These are phyloP conservation scores for Cassiopea xamachana DNA, from an alignment of 30 jellyfish, hydroid and myxozoan genomes.

Conservation along the genomic window DNA sequence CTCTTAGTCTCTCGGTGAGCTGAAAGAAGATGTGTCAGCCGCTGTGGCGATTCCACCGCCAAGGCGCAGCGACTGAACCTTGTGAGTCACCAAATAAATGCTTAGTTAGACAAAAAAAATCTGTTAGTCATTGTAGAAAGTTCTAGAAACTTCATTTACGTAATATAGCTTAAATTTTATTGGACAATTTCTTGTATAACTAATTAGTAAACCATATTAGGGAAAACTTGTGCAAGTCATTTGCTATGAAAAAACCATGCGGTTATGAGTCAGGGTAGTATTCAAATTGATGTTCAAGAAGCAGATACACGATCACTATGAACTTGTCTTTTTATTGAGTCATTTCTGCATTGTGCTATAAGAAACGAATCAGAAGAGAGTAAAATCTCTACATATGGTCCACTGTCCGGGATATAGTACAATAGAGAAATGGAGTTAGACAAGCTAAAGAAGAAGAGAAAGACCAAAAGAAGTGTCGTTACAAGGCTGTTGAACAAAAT, in stretches of 20 bases:
- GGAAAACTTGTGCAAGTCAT: background rate
- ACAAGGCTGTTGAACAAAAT: no score
- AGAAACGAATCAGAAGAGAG: background rate
- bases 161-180: background rate
- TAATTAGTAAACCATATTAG: background rate
- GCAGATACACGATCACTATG: background rate
- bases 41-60: background rate
- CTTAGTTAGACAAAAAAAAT: background rate
- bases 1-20: no score
- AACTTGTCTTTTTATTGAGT: background rate
- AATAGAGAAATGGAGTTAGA: no score
- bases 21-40: no score
- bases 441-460: no score
- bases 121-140: background rate
- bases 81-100: background rate
- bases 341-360: background rate
- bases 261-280: background rate
- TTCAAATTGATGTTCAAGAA: background rate
- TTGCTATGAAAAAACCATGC: background rate
- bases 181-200: background rate
- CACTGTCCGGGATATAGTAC: no score
- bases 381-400: background rate
- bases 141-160: background rate
- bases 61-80: background rate
- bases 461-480: no score